Evolutionary conservation across 1,140 invertebrate species (phyloP).

Genomic region (Anagrus nilaparvatae): DNA sequence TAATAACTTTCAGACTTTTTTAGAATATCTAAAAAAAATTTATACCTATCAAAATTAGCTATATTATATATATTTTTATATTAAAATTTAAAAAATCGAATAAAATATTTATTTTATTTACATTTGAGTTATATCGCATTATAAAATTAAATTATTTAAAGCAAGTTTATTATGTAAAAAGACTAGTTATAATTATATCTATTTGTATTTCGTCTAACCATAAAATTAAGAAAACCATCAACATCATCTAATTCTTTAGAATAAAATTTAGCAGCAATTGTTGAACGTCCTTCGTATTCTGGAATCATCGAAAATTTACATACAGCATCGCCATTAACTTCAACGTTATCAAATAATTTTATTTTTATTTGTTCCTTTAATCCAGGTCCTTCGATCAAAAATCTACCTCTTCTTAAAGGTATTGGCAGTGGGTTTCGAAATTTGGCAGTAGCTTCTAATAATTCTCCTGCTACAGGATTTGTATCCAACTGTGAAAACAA

Average conservation of each 20-base stretch:
- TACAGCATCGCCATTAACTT: constrained; percentile 51
- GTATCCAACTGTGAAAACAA: constrained; percentile 39
- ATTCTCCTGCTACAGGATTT: constrained; percentile 51
- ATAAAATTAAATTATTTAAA: constrained; percentile 4
- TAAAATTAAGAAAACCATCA: constrained; percentile 63
- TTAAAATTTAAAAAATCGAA: too few relatives aligned
- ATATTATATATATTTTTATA: too few relatives aligned
- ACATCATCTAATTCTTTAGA: constrained; percentile 75
- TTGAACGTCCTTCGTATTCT: constrained; percentile 57
- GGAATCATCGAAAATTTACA: constrained; percentile 64
- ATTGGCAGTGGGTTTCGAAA: constrained; percentile 76
- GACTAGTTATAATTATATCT: constrained; percentile 4
- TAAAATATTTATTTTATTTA: neutral
- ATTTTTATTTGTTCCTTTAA: constrained; percentile 61
- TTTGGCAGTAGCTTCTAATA: constrained; percentile 56
- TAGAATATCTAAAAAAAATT: too few relatives aligned
- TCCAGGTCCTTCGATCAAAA: constrained; percentile 71
- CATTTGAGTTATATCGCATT: neutral
- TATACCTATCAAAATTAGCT: too few relatives aligned
- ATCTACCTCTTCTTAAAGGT: constrained; percentile 60
- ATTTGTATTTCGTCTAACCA: constrained; percentile 23
- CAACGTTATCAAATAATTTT: constrained; percentile 51
- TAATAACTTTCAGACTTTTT: too few relatives aligned
- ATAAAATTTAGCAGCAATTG: constrained; percentile 70
- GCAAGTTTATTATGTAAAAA: neutral